Base-by-base conservation (phyloP, 2,113 vertebrate genomes). In the Chinchilla lanigera region DNA sequence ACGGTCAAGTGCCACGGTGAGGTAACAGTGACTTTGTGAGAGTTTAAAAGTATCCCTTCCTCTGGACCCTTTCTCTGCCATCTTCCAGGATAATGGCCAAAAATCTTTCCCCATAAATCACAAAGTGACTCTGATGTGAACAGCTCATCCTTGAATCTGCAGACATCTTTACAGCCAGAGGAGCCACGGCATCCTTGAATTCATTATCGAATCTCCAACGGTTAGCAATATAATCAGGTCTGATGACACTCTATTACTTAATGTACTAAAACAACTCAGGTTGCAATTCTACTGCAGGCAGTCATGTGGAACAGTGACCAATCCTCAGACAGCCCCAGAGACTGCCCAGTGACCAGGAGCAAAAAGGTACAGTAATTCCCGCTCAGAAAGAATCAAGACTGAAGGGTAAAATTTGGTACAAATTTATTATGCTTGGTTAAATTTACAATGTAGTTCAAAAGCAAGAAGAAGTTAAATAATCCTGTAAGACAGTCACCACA, bases 401-500 rank as follows among this genome's bases (percentile, higher is more conserved):
- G 16, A 92, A 93, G 81, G 44, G 50, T 71, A 90, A 96, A 93
- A 92, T 82, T 56, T 47, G 35, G 85, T 84, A 52, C 63, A 94
- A 89, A 94, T 92, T 44, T 77, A 97, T 90, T 65, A 93, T 67
- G 81, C 95, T 94, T 87, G 69, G 75, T 78, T 97, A 84, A 94
- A 92, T 95, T 97, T 96, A 96, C 93, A 96, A 95, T 88, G 85
- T 30, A 75, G 90, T 75, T 82, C 69, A 96, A 93, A 97, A 77
- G 81, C 85, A 94, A 94, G 63, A 87, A 93, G 93, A 93, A 96
- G 96, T 96, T 96, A 97, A 96, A 97, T 97, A 96, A 97, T 90
- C 81, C 94, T 97, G 38, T 85, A 87, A 97, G 94, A 93, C 90
- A 85, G 90, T 93, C 95, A 90, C 87, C 81, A 77, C 84, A 93